Evolutionary conservation across 2,888 invertebrate genomes (phyloP).

Genomic region (Drosophila antonietae): DNA sequence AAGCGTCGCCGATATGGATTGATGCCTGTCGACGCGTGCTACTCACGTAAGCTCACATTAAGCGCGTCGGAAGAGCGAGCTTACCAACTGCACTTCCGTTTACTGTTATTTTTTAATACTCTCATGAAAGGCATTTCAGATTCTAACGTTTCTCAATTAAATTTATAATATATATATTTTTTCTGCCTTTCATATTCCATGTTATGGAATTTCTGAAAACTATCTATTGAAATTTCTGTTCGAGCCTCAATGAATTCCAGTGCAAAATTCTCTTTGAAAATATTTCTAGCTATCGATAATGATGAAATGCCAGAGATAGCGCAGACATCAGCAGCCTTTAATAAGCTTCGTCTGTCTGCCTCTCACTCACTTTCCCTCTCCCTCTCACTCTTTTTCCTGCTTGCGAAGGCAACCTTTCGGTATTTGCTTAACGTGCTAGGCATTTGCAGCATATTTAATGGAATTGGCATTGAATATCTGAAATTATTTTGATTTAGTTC

Average conservation of each 20-base stretch:
- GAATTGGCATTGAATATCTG: conserved; percentile 4
- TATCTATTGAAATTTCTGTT: background rate
- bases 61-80: background rate
- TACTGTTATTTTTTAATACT: background rate
- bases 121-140: background rate
- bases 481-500: background rate
- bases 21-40: conserved; percentile 48
- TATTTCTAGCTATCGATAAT: background rate
- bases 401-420: background rate
- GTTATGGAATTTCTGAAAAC: background rate
- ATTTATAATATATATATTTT: background rate
- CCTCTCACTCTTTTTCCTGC: background rate
- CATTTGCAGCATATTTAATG: conserved; percentile 1
- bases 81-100: background rate
- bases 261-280: background rate
- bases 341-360: background rate
- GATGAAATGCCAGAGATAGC: conserved; percentile 2
- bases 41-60: background rate
- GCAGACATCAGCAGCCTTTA: background rate
- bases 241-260: background rate
- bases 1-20: conserved; percentile 54
- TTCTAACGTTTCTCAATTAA: background rate
- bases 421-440: background rate
- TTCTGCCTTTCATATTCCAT: background rate
- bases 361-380: background rate